A percentile compares a stretch with the other conserved stretches of the same genome.
Conservation (phyloP, 2,888 invertebrate genomes). For the Acanthosoma haemorrhoidale region DNA sequence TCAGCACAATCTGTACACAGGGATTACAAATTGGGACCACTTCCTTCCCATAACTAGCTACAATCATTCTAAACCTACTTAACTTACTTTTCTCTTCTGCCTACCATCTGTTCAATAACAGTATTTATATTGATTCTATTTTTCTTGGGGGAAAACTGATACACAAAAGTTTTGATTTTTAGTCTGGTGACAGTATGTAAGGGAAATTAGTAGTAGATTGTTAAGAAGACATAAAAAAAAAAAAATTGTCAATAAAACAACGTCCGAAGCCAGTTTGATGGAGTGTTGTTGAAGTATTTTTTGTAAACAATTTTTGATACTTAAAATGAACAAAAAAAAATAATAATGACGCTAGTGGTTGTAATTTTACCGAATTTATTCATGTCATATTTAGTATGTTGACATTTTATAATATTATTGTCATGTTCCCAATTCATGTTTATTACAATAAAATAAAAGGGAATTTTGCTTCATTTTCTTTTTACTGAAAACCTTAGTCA, state of each 20-base stretch:
- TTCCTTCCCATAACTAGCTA: not conserved
- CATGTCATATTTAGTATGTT: slow-evolving; percentile 20
- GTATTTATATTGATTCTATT: not conserved
- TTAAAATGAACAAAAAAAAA: not conserved
- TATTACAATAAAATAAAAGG: slow-evolving; percentile 1
- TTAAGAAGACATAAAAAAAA: not conserved
- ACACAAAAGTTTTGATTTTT: not conserved
- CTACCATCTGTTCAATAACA: not conserved
- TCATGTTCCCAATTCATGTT: slow-evolving; percentile 18
- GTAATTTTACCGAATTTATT: slow-evolving; percentile 27
- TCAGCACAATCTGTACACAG: not conserved
- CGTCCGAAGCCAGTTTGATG: slow-evolving; percentile 16
- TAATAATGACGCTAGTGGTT: not conserved
- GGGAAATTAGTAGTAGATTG: not conserved
- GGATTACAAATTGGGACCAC: not conserved
- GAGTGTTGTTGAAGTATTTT: slow-evolving; percentile 18
- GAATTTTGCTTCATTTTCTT: not conserved
- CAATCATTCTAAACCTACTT: not conserved
- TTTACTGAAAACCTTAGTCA: not conserved
- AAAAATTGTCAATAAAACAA: slow-evolving; percentile 4
- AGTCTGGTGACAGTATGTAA: slow-evolving; percentile 1
- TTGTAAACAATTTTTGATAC: slow-evolving; percentile 27
- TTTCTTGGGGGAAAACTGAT: not conserved
- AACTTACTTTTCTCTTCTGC: not conserved
- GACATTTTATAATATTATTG: slow-evolving; percentile 24